Percentiles rank a stretch among this genome's conserved stretches.
These are phyloP conservation scores for Xenopus laevis DNA, from an alignment of 2,113 vertebrate species.

Conservation along the genomic window DNA sequence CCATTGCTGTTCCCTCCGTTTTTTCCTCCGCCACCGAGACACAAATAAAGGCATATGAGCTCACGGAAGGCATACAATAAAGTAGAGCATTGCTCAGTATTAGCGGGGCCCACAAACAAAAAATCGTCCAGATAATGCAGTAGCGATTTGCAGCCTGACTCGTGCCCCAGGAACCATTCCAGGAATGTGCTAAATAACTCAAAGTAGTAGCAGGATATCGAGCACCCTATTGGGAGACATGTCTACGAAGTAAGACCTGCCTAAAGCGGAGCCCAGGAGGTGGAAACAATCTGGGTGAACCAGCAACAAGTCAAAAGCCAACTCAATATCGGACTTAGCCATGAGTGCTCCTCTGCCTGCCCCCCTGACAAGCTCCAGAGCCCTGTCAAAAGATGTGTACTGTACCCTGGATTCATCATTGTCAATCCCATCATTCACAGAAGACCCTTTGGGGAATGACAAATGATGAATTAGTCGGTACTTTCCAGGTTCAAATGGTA, in stretches of 20 bases:
- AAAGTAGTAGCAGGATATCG: background rate
- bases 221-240: background rate
- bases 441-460: background rate
- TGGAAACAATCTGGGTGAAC: background rate
- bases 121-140: background rate
- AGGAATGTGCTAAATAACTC: background rate
- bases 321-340: background rate
- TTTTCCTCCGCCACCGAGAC: background rate
- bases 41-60: background rate
- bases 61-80: background rate
- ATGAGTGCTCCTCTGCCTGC: background rate
- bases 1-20: background rate
- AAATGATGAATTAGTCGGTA: background rate
- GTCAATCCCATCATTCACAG: background rate
- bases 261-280: background rate
- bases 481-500: background rate
- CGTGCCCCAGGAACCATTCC: background rate
- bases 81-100: background rate
- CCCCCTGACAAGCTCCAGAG: background rate
- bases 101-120: background rate
- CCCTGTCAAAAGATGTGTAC: background rate
- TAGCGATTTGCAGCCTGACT: background rate
- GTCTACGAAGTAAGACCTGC: background rate
- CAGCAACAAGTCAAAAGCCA: background rate
- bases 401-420: background rate